phyloP scores from a whole-genome alignment of 2,888 invertebrate genomes.

The Pedicia rivosa region DNA sequence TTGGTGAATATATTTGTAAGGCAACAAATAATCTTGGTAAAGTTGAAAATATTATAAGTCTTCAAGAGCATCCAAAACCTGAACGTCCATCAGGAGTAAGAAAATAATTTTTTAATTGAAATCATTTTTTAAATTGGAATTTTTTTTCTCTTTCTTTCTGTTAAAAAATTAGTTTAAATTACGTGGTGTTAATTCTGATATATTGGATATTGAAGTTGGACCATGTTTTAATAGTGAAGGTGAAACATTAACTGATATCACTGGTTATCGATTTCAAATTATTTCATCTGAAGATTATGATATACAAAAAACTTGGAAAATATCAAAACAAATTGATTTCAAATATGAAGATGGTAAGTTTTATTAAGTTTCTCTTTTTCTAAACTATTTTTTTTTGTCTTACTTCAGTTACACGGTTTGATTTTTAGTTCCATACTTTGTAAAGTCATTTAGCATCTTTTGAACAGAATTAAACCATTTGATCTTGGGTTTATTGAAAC shows the following conservation, averaged over 20 bases:
- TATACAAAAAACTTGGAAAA: slow-evolving; percentile 26
- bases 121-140: background rate
- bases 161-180: slow-evolving; percentile 18
- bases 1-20: slow-evolving; percentile 37
- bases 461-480: no score
- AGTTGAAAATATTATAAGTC: slow-evolving; percentile 31
- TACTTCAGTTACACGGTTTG: no score
- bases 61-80: slow-evolving; percentile 38
- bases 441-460: no score
- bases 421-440: background rate
- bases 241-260: slow-evolving; percentile 25
- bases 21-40: slow-evolving; percentile 35
- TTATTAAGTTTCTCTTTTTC: background rate
- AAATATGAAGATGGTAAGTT: slow-evolving; percentile 28
- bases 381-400: no score
- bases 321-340: slow-evolving; percentile 26
- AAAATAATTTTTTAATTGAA: no score
- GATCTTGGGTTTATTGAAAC: no score
- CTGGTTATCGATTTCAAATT: slow-evolving; percentile 28
- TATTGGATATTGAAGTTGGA: slow-evolving; percentile 29
- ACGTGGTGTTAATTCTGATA: slow-evolving; percentile 29
- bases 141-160: slow-evolving; percentile 1
- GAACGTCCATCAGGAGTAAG: slow-evolving; percentile 26
- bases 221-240: slow-evolving; percentile 21
- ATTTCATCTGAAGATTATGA: slow-evolving; percentile 26